Base-by-base conservation (phyloP, 2,113 vertebrate species). In the Gobius niger region DNA sequence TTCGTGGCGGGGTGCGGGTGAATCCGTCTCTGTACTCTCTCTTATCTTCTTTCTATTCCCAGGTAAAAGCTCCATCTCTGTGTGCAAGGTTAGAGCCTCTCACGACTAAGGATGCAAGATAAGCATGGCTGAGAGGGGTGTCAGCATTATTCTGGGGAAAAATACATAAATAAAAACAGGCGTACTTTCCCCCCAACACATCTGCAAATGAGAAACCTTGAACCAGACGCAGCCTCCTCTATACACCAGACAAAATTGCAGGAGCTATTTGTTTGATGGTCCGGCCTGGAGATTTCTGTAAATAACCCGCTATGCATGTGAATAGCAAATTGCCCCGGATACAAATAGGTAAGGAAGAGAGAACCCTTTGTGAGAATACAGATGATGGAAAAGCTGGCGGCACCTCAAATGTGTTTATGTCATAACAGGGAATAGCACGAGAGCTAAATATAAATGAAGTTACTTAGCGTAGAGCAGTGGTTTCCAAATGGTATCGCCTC, bases 141-240 rank as follows among this genome's bases (percentile, higher is more conserved):
- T 88, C 89, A 88, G 86, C 89, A 77, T 72, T 84, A 83, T 85
- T 76, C 70, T 12, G 2, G 60, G 34, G 19, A 64, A 61, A 76
- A 83, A 78, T 76, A 56, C 56, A 76, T 81, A 77, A 74, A 52
- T 72, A 63, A 87, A 85, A 85, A 86, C 81, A 85, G 83, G 80
- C 82, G 83, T 74, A 70, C 54, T 18, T 47, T 50, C 71, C 63
- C 74, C 64, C 14, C 15, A 50, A 51, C 80, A 78, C 75, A 82
- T 79, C 78, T 86, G 81, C 82, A 83, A 87, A 85, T 82, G 67
- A 87, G 66, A 57, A 68, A 57, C 82, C 78, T 65, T 75, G 80
- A 82, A 82, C 78, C 49, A 66, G 76, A 75, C 80, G 76, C 68
- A 70, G 41, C 72, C 51, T 70, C 44, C 57, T 19, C 52, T 12